Percentiles rank a stretch among this genome's conserved stretches.
These are phyloP conservation scores for Latrodectus hesperus DNA, from an alignment of 2,888 invertebrate species.

Conservation along the genomic window DNA sequence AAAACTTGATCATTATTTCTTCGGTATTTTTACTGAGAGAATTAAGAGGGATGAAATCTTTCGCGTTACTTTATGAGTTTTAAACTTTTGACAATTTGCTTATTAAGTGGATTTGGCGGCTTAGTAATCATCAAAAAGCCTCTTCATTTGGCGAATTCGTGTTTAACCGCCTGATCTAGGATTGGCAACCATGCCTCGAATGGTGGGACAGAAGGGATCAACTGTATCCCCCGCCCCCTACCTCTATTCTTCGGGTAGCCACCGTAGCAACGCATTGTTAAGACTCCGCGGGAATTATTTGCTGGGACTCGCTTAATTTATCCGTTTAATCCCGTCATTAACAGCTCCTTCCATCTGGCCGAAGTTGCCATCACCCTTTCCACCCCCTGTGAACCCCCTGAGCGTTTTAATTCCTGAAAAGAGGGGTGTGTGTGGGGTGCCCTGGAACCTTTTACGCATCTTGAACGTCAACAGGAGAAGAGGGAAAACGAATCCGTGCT, in stretches of 20 bases:
- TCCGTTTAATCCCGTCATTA: conserved; percentile 68
- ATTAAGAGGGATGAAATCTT: neutral
- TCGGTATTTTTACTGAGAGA: neutral
- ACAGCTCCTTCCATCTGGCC: conserved; percentile 69
- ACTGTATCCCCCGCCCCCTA: conserved; percentile 7
- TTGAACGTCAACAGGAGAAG: conserved; percentile 21
- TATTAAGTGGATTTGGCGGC: conserved; percentile 63
- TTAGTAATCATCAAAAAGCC: conserved; percentile 51
- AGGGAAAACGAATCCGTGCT: too few relatives aligned
- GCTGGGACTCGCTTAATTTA: conserved; percentile 65
- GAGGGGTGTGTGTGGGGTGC: conserved; percentile 8
- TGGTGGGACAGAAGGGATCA: conserved; percentile 54
- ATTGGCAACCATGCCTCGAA: conserved; percentile 66
- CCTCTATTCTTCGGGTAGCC: conserved; percentile 63
- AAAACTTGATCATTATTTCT: neutral
- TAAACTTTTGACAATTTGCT: conserved; percentile 55
- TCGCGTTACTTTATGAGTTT: neutral
- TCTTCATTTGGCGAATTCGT: conserved; percentile 61
- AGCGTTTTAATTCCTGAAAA: too few relatives aligned
- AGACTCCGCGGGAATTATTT: conserved; percentile 35
- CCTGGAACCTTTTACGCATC: conserved; percentile 36
- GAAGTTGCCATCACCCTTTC: conserved; percentile 40
- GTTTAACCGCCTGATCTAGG: conserved; percentile 64
- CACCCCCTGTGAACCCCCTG: neutral
- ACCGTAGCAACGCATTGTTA: conserved; percentile 64